These are phyloP conservation scores for Microchirus variegatus DNA, from an alignment of 2,797 vertebrate genomes.

Conservation along the genomic window DNA sequence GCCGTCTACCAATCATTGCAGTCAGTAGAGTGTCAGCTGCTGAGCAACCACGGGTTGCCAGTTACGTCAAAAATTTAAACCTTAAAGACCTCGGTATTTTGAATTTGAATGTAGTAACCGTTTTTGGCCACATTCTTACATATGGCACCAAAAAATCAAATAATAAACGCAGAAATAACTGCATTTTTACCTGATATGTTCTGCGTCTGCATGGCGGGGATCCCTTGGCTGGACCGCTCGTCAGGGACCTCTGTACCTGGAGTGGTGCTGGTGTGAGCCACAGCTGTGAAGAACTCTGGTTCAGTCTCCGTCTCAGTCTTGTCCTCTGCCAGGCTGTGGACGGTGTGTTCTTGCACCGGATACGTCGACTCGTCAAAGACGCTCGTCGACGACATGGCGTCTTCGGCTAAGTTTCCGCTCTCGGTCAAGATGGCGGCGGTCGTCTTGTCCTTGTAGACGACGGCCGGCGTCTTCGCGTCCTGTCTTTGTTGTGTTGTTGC, in stretches of 20 bases:
- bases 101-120: too few relatives aligned
- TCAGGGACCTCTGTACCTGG: conserved; percentile 40
- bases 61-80: too few relatives aligned
- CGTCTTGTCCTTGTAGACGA: conserved; percentile 27
- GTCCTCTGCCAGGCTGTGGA: conserved; percentile 61
- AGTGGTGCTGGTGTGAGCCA: conserved; percentile 56
- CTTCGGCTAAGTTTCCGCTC: conserved; percentile 68
- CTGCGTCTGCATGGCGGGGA: conserved; percentile 78
- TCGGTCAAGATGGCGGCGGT: conserved; percentile 31
- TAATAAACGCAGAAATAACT: too few relatives aligned
- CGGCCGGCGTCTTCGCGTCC: conserved; percentile 16
- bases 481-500: not conserved
- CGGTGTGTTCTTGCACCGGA: conserved; percentile 59
- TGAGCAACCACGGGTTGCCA: too few relatives aligned
- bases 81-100: too few relatives aligned
- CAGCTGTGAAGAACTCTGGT: conserved; percentile 80
- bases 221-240: conserved; percentile 73
- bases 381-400: conserved; percentile 66
- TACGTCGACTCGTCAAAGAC: conserved; percentile 81
- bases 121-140: too few relatives aligned
- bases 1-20: too few relatives aligned
- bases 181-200: conserved; percentile 85
- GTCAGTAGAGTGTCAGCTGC: too few relatives aligned
- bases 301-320: conserved; percentile 72
- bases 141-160: too few relatives aligned